phyloP scores from a whole-genome alignment of 2,113 vertebrate genomes.

The Falco punctatus region DNA sequence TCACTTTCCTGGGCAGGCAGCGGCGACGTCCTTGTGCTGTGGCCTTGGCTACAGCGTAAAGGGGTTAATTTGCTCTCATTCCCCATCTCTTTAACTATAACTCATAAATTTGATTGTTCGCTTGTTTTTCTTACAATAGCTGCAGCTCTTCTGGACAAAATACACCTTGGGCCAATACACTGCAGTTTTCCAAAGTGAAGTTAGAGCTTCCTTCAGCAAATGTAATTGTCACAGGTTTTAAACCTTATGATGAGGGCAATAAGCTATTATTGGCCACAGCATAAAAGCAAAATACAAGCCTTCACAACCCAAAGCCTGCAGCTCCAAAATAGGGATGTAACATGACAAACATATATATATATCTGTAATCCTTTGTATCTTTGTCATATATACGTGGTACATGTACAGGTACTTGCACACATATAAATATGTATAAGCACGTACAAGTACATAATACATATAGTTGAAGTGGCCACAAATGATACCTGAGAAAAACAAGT shows the following conservation, averaged over 20 bases:
- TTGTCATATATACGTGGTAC: neutral
- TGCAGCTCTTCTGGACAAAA: neutral
- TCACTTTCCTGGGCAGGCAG: neutral
- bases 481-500: neutral
- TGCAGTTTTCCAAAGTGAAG: neutral
- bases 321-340: neutral
- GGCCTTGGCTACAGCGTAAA: neutral
- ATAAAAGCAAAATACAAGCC: neutral
- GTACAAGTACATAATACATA: too few species aligned
- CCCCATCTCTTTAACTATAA: neutral
- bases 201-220: slow-evolving; percentile 19
- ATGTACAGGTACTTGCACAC: neutral
- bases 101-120: slow-evolving; percentile 23
- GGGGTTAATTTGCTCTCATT: slow-evolving; percentile 16
- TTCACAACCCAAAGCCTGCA: neutral
- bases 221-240: neutral
- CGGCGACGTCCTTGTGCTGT: neutral
- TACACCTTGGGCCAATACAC: neutral
- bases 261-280: neutral
- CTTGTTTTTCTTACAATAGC: slow-evolving; percentile 18
- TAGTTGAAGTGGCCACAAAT: neutral
- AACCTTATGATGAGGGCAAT: neutral
- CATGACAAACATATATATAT: neutral
- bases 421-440: neutral
- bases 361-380: neutral